These are phyloP conservation scores for Myiagra hebetior DNA, from an alignment of 2,113 vertebrate species.

Conservation along the genomic window DNA sequence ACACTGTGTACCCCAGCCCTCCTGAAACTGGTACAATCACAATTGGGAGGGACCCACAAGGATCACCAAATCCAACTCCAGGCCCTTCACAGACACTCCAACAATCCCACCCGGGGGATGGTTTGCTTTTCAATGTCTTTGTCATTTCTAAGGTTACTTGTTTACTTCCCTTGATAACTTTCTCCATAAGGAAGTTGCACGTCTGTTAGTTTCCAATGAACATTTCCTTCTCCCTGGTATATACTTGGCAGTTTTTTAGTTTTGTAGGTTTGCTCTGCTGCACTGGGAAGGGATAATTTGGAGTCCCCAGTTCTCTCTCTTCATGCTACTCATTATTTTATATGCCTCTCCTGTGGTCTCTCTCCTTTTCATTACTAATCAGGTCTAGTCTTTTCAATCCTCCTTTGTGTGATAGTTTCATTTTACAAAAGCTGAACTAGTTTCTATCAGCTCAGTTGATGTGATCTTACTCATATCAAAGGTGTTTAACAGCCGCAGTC, in stretches of 20 bases:
- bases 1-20: not conserved
- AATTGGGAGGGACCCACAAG: not conserved
- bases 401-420: slow-evolving; percentile 2
- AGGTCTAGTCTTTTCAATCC: slow-evolving; percentile 23
- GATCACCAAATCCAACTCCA: not conserved
- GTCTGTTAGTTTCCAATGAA: not conserved
- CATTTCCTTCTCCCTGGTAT: not conserved
- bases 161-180: not conserved
- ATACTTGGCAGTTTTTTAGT: not conserved
- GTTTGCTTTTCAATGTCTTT: not conserved
- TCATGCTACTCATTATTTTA: not conserved
- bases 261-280: not conserved
- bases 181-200: not conserved
- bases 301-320: not conserved
- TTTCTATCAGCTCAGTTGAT: not conserved
- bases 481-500: not conserved
- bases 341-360: not conserved
- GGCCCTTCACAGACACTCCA: not conserved
- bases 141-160: not conserved
- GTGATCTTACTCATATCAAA: slow-evolving; percentile 13
- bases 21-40: not conserved
- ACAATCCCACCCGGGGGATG: not conserved
- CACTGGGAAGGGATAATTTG: not conserved
- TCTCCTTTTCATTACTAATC: slow-evolving; percentile 22
- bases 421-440: slow-evolving; percentile 25